Percentiles rank a stretch among this genome's conserved stretches.
Conservation (phyloP, 2,888 invertebrate species). For the Subacronicta megacephala region DNA sequence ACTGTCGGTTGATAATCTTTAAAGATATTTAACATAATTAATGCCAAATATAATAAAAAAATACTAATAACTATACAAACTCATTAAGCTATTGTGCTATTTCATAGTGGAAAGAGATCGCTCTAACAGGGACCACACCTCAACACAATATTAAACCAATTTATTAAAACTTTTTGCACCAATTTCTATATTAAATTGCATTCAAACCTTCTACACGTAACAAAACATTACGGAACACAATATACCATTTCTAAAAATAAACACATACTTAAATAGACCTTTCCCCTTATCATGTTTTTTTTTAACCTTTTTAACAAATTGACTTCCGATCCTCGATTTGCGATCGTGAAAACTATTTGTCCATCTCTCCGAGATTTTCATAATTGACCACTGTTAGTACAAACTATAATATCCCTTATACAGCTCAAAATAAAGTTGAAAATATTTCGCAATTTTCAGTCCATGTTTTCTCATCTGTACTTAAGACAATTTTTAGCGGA, state of each 20-base stretch:
- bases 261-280: conserved; percentile 40
- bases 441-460: conserved; percentile 23
- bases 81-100: no score
- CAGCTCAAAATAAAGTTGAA: conserved; percentile 9
- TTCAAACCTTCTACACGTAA: conserved; percentile 44
- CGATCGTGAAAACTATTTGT: conserved; percentile 73
- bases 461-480: background rate
- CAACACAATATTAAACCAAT: background rate
- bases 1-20: no score
- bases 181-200: conserved; percentile 20
- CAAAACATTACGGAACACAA: conserved; percentile 29
- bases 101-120: background rate
- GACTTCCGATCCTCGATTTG: conserved; percentile 79
- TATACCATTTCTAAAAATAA: conserved; percentile 34
- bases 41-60: no score
- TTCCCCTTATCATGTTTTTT: conserved; percentile 56
- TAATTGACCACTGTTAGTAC: conserved; percentile 57
- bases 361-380: conserved; percentile 70
- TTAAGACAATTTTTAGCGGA: background rate
- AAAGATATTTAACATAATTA: no score
- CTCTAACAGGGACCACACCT: background rate
- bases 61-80: no score
- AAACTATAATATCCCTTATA: conserved; percentile 58
- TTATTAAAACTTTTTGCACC: conserved; percentile 8
- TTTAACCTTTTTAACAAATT: conserved; percentile 69